phyloP scores from a whole-genome alignment of 1,140 invertebrate species.

The Ceratina calcarata region DNA sequence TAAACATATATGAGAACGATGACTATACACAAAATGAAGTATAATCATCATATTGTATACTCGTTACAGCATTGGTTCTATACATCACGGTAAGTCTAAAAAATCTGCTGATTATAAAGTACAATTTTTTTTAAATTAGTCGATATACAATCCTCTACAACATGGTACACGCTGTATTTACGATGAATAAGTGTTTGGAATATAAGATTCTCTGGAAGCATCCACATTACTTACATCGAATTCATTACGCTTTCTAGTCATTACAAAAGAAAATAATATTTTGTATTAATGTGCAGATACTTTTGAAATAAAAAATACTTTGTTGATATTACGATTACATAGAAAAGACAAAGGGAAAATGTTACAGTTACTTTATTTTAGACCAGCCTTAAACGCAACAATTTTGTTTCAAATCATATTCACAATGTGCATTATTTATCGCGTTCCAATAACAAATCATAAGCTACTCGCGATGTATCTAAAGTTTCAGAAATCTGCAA shows the following conservation, averaged over 20 bases:
- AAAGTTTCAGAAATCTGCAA: conserved; percentile 13
- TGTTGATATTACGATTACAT: conserved; percentile 38
- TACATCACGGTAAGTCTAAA: too few species aligned
- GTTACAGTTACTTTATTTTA: conserved; percentile 59
- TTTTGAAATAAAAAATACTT: conserved; percentile 18
- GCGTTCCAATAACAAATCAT: conserved; percentile 15
- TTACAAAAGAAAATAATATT: conserved; percentile 1
- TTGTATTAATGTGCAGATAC: background rate
- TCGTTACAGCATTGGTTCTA: too few species aligned
- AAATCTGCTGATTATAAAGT: too few species aligned
- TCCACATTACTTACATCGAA: conserved; percentile 44
- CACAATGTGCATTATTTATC: conserved; percentile 32
- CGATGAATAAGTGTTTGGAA: background rate
- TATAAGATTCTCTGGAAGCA: conserved; percentile 5
- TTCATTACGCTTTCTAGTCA: conserved; percentile 1
- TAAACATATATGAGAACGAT: too few species aligned
- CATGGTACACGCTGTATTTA: too few species aligned
- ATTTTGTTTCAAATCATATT: conserved; percentile 56
- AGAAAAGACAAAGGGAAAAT: conserved; percentile 36
- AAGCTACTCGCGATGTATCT: conserved; percentile 7
- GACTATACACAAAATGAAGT: too few species aligned
- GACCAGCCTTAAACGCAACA: conserved; percentile 59
- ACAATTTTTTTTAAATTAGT: too few species aligned
- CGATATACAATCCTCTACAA: too few species aligned
- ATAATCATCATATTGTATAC: too few species aligned